These are phyloP conservation scores for Ophion obscuratus DNA, from an alignment of 2,888 invertebrate genomes.

Conservation along the genomic window DNA sequence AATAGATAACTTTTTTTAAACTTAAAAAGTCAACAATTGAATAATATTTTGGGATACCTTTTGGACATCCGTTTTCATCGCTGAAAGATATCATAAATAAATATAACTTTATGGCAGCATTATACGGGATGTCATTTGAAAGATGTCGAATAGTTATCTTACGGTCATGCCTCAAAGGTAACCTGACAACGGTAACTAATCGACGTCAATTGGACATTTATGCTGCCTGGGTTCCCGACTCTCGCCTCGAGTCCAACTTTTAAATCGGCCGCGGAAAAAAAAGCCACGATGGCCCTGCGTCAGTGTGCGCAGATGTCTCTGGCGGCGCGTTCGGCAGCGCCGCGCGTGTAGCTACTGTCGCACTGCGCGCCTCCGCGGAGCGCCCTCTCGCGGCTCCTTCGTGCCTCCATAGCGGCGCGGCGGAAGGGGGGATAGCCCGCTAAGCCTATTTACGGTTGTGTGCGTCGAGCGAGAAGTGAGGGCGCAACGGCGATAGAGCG, in stretches of 20 bases:
- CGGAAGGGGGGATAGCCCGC: conserved; percentile 22
- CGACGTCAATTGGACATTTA: too few species aligned
- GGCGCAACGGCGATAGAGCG: conserved; percentile 46
- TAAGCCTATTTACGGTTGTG: conserved; percentile 33
- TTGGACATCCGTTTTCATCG: too few species aligned
- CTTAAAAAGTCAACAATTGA: too few species aligned
- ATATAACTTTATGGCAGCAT: too few species aligned
- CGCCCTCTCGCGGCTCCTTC: conserved; percentile 20
- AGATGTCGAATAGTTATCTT: too few species aligned
- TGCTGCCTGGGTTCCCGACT: too few species aligned
- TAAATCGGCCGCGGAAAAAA: neutral
- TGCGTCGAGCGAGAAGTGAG: conserved; percentile 27
- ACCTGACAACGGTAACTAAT: too few species aligned
- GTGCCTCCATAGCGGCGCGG: neutral
- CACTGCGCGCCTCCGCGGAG: conserved; percentile 1
- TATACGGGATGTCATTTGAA: too few species aligned
- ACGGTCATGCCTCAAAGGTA: too few species aligned
- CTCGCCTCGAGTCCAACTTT: neutral
- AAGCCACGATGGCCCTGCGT: neutral
- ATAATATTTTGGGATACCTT: too few species aligned
- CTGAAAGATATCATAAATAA: too few species aligned
- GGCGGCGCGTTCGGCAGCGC: conserved; percentile 6
- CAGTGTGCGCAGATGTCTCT: conserved; percentile 30
- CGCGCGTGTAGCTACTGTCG: neutral
- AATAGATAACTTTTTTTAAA: too few species aligned